Evolutionary conservation across 37 sponge, comb jelly and placozoan species (phyloP).

Genomic region (Aplysina aerophoba): DNA sequence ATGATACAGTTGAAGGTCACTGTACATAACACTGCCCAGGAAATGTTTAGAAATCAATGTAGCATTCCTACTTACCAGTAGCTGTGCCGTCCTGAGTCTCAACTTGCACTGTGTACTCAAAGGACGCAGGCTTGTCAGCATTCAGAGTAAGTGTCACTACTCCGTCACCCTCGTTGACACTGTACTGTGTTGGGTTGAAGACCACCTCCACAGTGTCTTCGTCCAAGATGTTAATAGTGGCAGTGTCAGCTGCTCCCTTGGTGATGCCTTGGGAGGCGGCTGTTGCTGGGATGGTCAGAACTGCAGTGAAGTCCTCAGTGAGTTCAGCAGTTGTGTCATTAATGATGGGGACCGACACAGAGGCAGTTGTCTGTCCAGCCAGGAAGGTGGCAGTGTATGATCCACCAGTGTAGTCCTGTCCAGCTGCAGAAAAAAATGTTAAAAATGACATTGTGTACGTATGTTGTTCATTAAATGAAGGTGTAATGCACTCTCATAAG

Average conservation of each 20-base stretch:
- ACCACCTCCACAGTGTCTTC: slow-evolving; percentile 13
- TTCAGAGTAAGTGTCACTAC: slow-evolving; percentile 1
- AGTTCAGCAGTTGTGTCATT: background rate
- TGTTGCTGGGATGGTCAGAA: background rate
- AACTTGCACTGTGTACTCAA: slow-evolving; percentile 1
- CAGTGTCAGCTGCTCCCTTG: slow-evolving; percentile 15
- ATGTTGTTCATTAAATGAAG: too few relatives aligned
- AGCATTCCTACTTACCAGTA: too few relatives aligned
- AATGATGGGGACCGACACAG: background rate
- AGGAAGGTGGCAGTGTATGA: too few relatives aligned
- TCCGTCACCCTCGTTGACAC: slow-evolving; percentile 24
- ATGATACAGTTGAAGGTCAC: too few relatives aligned
- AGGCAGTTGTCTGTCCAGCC: slow-evolving; percentile 18
- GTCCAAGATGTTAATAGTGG: slow-evolving; percentile 36
- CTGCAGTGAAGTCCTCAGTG: slow-evolving; percentile 42
- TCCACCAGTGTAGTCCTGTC: too few relatives aligned
- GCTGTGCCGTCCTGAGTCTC: slow-evolving; percentile 6
- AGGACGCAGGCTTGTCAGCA: background rate
- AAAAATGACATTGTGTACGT: too few relatives aligned
- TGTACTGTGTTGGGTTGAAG: slow-evolving; percentile 24
- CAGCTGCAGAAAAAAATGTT: too few relatives aligned
- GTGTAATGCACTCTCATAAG: too few relatives aligned
- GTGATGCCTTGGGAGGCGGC: background rate
- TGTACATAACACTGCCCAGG: too few relatives aligned
- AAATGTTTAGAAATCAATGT: too few relatives aligned